These are phyloP conservation scores for Anaspis maculata DNA, from an alignment of 2,888 invertebrate genomes.

Conservation along the genomic window DNA sequence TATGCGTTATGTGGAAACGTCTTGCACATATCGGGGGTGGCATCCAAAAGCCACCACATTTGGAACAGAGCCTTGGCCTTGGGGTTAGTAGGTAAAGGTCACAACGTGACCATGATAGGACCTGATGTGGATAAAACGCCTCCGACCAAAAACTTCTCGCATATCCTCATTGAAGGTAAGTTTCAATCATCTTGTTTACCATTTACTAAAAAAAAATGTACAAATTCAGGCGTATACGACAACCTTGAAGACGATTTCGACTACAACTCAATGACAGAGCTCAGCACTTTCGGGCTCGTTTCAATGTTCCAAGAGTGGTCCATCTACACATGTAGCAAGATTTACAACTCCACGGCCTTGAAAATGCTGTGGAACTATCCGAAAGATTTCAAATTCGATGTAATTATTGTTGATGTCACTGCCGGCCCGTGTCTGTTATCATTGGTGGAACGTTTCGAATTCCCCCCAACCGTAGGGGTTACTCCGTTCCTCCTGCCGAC, in stretches of 20 bases:
- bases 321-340: too few species aligned
- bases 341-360: too few species aligned
- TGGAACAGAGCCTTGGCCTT: slow-evolving; percentile 15
- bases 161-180: slow-evolving; percentile 16
- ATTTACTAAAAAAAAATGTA: not conserved
- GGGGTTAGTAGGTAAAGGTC: slow-evolving; percentile 13
- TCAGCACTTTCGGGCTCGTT: not conserved
- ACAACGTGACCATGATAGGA: slow-evolving; percentile 17
- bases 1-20: too few species aligned
- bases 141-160: slow-evolving; percentile 7
- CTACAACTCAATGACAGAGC: not conserved
- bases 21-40: too few species aligned
- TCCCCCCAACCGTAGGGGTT: slow-evolving; percentile 4
- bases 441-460: slow-evolving; percentile 6
- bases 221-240: slow-evolving; percentile 2
- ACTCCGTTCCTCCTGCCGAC: slow-evolving; percentile 8
- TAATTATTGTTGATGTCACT: not conserved
- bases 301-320: not conserved
- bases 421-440: slow-evolving; percentile 4
- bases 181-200: too few species aligned
- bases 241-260: not conserved
- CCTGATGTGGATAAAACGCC: slow-evolving; percentile 11
- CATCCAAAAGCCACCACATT: slow-evolving; percentile 17
- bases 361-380: too few species aligned
- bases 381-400: slow-evolving; percentile 7